Evolutionary conservation across 2,797 vertebrate genomes (phyloP), one percentile per base, ranked within the genome.

Genomic region (Darevskia mixta): DNA sequence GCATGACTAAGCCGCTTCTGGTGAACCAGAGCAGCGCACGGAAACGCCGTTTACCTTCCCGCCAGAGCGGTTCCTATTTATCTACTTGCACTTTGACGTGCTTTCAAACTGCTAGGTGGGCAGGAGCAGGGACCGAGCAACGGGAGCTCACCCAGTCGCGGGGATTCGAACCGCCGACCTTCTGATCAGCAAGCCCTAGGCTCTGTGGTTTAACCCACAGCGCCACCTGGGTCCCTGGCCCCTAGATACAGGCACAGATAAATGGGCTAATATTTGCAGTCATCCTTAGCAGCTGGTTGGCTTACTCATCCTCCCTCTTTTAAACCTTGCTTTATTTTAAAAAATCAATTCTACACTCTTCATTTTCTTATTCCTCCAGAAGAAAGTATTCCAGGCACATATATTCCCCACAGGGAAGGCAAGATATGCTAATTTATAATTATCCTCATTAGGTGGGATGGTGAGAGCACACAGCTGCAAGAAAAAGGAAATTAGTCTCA

Each of bases 381-480:
- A 86, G 66, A 13, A 64, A 88, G 66, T 17, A 23, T 55, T 85
- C 71, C 29, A 9, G 66, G 32, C 43, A 49, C 55, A 35, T 32
- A 23, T 35, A 55, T 79, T 81, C 43, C 75, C n/a, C 64, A 72
- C 23, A 78, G 4, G 27, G 38, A 75, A 35, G 49, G 8, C 77
- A 82, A 72, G 23, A 18, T 32, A 80, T 43, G 69, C 45, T 88
- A 66, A 71, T 87, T 78, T 72, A 82, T 77, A 85, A 87, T 82
- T 82, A 38, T 71, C 23, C 38, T 88, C 66, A 66, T 85, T 73
- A 90, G 83, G 64, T 43, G 32, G 72, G 78, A 72, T 71, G 41
- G 86, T 87, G 77, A 67, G 75, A 85, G 35, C 58, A 71, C 29
- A 43, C 71, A 90, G 72, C 78, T 82, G 45, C 79, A 78, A 49